phyloP scores from a whole-genome alignment of 92 coral and sea anemone species.

The Zoanthus gigantus region DNA sequence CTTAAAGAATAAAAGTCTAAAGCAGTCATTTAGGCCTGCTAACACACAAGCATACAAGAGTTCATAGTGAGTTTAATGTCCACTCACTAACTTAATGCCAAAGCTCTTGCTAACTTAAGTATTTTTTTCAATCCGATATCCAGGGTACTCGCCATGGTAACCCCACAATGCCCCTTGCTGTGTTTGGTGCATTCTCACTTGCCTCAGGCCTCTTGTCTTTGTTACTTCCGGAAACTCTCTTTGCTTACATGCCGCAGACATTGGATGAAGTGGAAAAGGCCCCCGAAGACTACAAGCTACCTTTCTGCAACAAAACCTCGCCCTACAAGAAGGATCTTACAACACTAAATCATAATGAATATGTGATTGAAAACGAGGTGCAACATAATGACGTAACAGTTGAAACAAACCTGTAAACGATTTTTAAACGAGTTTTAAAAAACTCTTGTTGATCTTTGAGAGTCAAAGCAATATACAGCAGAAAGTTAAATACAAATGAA shows the following conservation, averaged over 20 bases:
- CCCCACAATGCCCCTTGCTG: conserved; percentile 43
- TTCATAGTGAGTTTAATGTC: too few relatives aligned
- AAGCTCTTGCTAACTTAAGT: not conserved
- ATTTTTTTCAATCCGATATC: not conserved
- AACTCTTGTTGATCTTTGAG: too few relatives aligned
- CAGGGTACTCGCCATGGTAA: conserved; percentile 40
- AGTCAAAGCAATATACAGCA: too few relatives aligned
- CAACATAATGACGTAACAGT: not conserved
- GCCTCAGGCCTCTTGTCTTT: conserved; percentile 50
- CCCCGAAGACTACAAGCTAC: conserved; percentile 32
- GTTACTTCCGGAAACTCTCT: conserved; percentile 44
- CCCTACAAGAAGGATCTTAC: conserved; percentile 13
- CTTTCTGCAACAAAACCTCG: conserved; percentile 24
- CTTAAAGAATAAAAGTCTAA: too few relatives aligned
- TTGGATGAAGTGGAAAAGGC: conserved; percentile 42
- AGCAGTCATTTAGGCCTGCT: too few relatives aligned
- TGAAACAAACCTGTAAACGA: conserved; percentile 16
- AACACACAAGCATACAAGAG: too few relatives aligned
- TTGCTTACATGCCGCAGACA: conserved; percentile 46
- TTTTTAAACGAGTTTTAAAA: too few relatives aligned
- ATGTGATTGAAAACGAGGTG: conserved; percentile 6
- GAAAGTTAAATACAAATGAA: too few relatives aligned
- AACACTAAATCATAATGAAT: not conserved
- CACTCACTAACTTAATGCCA: too few relatives aligned
- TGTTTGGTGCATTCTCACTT: conserved; percentile 42